Base-by-base conservation (phyloP, 2,113 vertebrate species). In the Apteryx mantelli region DNA sequence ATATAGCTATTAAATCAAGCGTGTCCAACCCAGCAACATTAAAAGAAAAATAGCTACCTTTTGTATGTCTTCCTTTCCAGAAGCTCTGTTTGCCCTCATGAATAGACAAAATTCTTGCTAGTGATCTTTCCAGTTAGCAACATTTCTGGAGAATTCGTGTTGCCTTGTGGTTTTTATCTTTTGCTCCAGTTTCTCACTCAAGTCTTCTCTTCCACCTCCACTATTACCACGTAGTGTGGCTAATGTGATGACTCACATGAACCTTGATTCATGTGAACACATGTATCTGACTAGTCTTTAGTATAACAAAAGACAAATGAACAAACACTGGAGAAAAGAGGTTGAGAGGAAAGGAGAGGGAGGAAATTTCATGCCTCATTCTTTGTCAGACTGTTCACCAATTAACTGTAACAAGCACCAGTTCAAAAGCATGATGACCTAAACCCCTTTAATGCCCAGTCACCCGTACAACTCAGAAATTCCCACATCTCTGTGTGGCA, bases 1-100 rank as follows among this genome's bases (percentile, higher is more conserved):
- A 86, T 75, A 77, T 10, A 78, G 44, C 3, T 94, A 81, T 88
- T 88, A 91, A 83, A 79, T 25, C 53, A 50, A 46, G 3, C 40
- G 38, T 66, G 40, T 81, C 88, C 63, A 83, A 88, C 4, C 15
- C 44, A 46, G 86, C 82, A 93, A 66, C 80, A 83, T 50, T 63
- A 80, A 91, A 95, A 66, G 69, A 64, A 91, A 95, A 96, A 94
- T 88, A 74, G 30, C 50, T 95, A 80, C 50, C 36, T 96, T 80
- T 48, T 0, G 0, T 40, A 28, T 15, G 73, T 75, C 64, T 93
- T 94, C 58, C 40, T 86, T 86, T 92, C 68, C 86, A 96, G 89
- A 73, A 96, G 58, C 34, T 80, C 48, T 68, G 34, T 88, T 91
- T 94, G 74, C 36, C 36, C 69, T 93, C 36, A 60, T 13, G 30